These are phyloP conservation scores for Phaenicophaeus curvirostris DNA, from an alignment of 2,797 vertebrate species.

Conservation along the genomic window DNA sequence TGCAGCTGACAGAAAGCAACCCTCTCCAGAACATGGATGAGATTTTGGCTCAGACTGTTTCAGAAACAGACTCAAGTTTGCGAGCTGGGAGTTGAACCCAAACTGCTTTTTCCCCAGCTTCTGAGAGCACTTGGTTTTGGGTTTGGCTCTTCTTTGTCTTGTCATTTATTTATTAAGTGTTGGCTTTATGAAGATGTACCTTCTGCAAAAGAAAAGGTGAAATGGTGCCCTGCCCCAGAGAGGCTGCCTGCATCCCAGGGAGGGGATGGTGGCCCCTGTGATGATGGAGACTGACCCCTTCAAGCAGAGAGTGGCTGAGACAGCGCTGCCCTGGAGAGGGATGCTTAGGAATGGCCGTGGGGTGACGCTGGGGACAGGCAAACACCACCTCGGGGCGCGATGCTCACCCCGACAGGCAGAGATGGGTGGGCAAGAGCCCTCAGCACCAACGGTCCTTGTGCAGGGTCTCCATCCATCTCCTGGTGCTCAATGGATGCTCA, in stretches of 20 bases:
- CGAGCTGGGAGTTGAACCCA: not conserved
- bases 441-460: accelerated
- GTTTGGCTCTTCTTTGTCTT: not conserved
- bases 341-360: not conserved
- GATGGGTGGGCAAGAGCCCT: not conserved
- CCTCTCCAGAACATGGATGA: accelerated
- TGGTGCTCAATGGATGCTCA: accelerated
- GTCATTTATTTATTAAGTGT: not conserved
- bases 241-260: not conserved
- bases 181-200: not conserved
- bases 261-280: accelerated
- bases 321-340: not conserved
- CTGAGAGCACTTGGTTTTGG: not conserved
- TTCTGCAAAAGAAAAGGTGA: not conserved
- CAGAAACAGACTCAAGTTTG: not conserved
- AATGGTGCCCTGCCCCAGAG: not conserved
- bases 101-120: not conserved
- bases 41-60: not conserved
- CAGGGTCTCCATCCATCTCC: not conserved
- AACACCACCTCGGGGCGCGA: accelerated
- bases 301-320: not conserved
- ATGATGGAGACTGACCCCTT: not conserved
- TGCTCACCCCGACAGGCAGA: not conserved
- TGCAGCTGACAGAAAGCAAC: not conserved
- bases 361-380: not conserved